These are phyloP conservation scores for Diorhabda elongata DNA, from an alignment of 1,140 invertebrate species.

Conservation along the genomic window DNA sequence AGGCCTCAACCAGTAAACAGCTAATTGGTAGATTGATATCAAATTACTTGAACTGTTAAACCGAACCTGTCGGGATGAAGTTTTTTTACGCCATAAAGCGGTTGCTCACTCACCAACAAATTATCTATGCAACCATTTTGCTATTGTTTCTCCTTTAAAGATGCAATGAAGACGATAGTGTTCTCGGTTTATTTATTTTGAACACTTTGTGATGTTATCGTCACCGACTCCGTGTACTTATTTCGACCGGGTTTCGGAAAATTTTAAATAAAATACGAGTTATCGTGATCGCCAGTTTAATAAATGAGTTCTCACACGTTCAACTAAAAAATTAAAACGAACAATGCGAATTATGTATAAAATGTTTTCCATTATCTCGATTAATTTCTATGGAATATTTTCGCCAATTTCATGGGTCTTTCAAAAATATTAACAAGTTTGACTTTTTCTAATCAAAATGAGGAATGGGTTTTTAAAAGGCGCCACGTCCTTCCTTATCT, in stretches of 20 bases:
- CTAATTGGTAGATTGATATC: conserved; percentile 43
- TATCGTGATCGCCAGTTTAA: neutral
- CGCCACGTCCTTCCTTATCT: too few relatives aligned
- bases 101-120: conserved; percentile 9
- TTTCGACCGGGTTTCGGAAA: neutral
- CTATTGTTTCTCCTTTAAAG: conserved; percentile 22
- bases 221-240: neutral
- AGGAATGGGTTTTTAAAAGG: too few relatives aligned
- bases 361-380: too few relatives aligned
- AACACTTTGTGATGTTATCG: neutral
- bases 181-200: conserved; percentile 8
- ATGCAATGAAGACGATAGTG: conserved; percentile 16
- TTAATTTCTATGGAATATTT: too few relatives aligned
- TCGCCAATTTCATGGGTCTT: too few relatives aligned
- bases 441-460: too few relatives aligned
- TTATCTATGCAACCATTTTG: conserved; percentile 22
- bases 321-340: too few relatives aligned
- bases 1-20: conserved; percentile 35
- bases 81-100: conserved; percentile 29
- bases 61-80: conserved; percentile 33
- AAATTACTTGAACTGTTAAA: conserved; percentile 35
- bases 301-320: neutral
- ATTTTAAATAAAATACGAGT: conserved; percentile 3
- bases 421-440: too few relatives aligned
- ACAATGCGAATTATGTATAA: too few relatives aligned